A percentile compares a stretch with the other conserved stretches of the same genome.
These are phyloP conservation scores for Camponotus floridanus DNA, from an alignment of 1,140 invertebrate species.

Conservation along the genomic window DNA sequence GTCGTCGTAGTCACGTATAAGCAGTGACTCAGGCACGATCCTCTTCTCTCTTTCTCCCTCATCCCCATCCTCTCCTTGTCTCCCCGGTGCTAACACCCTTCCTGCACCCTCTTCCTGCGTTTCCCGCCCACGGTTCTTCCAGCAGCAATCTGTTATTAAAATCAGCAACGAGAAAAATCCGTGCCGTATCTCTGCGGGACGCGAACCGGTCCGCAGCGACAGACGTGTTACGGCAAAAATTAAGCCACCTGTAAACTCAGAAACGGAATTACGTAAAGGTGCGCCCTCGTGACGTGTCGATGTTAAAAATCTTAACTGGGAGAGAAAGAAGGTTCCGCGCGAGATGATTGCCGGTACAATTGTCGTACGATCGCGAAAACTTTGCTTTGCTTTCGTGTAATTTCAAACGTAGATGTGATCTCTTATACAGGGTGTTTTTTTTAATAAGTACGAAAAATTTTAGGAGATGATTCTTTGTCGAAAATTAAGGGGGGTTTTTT, in stretches of 20 bases:
- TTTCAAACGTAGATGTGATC: background rate
- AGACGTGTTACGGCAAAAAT: constrained; percentile 85
- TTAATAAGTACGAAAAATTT: too few relatives aligned
- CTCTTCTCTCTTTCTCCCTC: constrained; percentile 42
- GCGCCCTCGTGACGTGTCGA: background rate
- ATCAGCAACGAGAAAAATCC: constrained; percentile 86
- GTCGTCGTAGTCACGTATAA: constrained; percentile 83
- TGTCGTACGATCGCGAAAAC: constrained; percentile 15
- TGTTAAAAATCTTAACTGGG: constrained; percentile 20
- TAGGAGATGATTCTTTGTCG: too few relatives aligned
- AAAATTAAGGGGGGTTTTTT: too few relatives aligned
- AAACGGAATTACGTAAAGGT: constrained; percentile 78
- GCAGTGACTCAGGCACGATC: constrained; percentile 81
- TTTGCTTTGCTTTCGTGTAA: background rate
- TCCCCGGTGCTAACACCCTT: constrained; percentile 52
- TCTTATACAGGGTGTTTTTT: background rate
- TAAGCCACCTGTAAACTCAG: constrained; percentile 82
- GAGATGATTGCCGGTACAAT: constrained; percentile 5
- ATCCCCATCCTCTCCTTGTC: constrained; percentile 41
- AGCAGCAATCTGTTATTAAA: constrained; percentile 86
- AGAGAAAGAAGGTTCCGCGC: constrained; percentile 15
- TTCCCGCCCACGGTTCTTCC: constrained; percentile 53
- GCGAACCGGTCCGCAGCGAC: constrained; percentile 70
- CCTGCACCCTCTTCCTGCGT: background rate
- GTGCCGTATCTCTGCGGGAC: constrained; percentile 83